phyloP scores from a whole-genome alignment of 2,888 invertebrate species.

The Hoplodrina ambigua region DNA sequence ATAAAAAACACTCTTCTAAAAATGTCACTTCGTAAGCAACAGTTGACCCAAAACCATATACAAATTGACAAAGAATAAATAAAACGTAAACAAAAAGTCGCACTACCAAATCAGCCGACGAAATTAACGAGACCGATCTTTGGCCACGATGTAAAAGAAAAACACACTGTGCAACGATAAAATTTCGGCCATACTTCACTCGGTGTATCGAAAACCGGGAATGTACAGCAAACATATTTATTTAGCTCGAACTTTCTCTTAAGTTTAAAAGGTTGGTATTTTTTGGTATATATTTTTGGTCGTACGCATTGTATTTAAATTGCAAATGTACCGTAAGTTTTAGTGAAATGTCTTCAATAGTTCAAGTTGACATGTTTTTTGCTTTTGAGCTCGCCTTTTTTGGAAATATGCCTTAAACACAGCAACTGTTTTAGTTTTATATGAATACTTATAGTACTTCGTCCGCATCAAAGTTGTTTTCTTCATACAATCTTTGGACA shows the following conservation, averaged over 20 bases:
- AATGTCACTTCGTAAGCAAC: conserved; percentile 54
- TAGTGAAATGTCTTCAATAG: conserved; percentile 62
- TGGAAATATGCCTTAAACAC: not conserved
- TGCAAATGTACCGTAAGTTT: conserved; percentile 60
- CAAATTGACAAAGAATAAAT: conserved; percentile 54
- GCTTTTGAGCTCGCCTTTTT: conserved; percentile 1
- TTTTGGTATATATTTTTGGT: conserved; percentile 61
- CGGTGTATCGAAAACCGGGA: conserved; percentile 55
- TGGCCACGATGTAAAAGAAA: conserved; percentile 42
- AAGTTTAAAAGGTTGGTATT: conserved; percentile 62
- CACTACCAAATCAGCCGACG: conserved; percentile 56
- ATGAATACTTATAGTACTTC: too few species aligned
- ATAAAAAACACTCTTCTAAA: conserved; percentile 63
- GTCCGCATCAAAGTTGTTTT: too few species aligned
- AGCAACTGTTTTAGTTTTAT: too few species aligned
- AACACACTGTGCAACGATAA: conserved; percentile 51
- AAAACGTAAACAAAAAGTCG: conserved; percentile 51
- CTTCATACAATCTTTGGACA: too few species aligned
- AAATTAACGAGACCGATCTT: conserved; percentile 60
- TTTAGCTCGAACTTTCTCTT: conserved; percentile 67
- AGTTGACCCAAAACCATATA: conserved; percentile 47
- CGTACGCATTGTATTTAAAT: conserved; percentile 70
- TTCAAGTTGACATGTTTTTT: conserved; percentile 57
- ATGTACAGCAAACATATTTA: conserved; percentile 67
- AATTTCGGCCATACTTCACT: conserved; percentile 57